Evolutionary conservation across 2,113 vertebrate genomes (phyloP), one percentile per base, ranked within the genome.

Genomic region (Pluvialis apricaria): DNA sequence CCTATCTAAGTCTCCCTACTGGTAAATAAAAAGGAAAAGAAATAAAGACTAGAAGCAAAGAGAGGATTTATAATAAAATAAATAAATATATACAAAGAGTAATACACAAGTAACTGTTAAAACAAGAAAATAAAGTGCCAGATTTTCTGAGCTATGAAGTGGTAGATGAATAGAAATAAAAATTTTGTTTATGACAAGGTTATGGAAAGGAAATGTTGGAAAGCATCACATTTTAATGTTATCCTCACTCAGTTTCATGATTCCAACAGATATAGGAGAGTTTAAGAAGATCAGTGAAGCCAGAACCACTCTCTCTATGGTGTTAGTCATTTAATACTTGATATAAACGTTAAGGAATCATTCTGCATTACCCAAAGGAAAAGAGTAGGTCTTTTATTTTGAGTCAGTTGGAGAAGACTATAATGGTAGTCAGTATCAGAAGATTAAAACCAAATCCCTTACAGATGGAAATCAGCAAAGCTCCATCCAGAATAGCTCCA

Each of bases 1-100:
- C 73, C 96, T 96, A 94, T 96, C 97, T 96, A 92, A 95, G 92
- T 96, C 87, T 97, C 82, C 94, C 92, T 95, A 96, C 88, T 94
- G 86, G 86, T 94, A 97, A 96, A 97, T 92, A 95, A 94, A 96
- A 92, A 88, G 54, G 44, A 88, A 92, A 90, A 88, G 52, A 94
- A 97, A 92, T 65, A 94, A 94, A 94, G 75, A 81, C 81, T 82
- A 68, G 77, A 92, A 95, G 90, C 69, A 95, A 94, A 90, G 73
- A 92, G 47, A 82, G 80, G 88, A 94, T 97, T 96, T 97, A 81
- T 78, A 93, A 66, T 75, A 86, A 87, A 89, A 92, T 91, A 96
- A 97, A 96, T 86, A 95, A 91, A 81, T 92, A 83, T 77, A 72
- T 77, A 13, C 32, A 61, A 81, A 88, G 69, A 6, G 11, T 87